These are phyloP conservation scores for Syndactyla subalaris DNA, from an alignment of 2,797 vertebrate genomes.

Conservation along the genomic window DNA sequence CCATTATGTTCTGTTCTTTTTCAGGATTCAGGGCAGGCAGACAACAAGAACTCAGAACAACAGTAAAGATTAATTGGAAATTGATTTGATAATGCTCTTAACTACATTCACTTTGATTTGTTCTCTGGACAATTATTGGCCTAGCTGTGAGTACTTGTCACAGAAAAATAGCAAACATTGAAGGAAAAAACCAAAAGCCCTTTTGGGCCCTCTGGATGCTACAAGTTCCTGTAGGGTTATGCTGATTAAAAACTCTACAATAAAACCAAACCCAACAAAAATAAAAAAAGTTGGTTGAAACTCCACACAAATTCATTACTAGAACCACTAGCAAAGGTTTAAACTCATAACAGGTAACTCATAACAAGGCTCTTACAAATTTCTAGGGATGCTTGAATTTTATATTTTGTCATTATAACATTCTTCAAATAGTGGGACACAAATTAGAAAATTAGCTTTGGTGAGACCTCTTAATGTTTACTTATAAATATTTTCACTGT, in stretches of 20 bases:
- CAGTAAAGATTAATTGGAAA: neutral
- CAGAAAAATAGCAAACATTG: neutral
- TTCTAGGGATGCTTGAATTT: neutral
- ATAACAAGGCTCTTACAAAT: neutral
- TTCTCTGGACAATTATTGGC: neutral
- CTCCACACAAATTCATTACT: neutral
- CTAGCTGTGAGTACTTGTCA: neutral
- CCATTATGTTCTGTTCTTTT: neutral
- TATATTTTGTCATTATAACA: neutral
- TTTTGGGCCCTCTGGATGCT: neutral
- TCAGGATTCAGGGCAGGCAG: neutral
- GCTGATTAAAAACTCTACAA: neutral
- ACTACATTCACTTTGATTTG: neutral
- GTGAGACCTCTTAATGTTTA: neutral
- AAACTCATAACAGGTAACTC: neutral
- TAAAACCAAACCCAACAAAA: neutral
- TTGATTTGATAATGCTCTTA: neutral
- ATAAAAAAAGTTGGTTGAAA: neutral
- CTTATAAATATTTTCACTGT: neutral
- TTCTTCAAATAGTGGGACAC: neutral
- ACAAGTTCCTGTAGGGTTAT: neutral
- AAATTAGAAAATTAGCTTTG: neutral
- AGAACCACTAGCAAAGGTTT: neutral
- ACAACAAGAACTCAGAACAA: neutral
- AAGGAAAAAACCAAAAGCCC: neutral